These are phyloP conservation scores for Burhinus oedicnemus DNA, from an alignment of 2,113 vertebrate species.

Conservation along the genomic window DNA sequence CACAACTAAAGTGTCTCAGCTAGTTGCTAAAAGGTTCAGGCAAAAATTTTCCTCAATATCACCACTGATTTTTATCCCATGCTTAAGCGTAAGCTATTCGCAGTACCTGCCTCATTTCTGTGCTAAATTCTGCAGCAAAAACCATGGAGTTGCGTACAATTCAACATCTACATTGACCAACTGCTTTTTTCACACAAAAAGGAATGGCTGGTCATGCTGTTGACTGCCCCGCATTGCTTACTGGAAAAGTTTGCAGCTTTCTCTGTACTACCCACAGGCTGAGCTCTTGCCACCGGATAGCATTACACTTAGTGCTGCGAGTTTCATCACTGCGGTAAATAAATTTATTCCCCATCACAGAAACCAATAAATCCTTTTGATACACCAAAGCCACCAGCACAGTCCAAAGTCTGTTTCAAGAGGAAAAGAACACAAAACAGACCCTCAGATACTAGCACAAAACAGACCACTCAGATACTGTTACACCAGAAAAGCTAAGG, in stretches of 20 bases:
- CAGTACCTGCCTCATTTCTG: neutral
- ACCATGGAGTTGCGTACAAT: accelerated
- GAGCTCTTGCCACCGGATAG: neutral
- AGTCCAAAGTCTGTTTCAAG: neutral
- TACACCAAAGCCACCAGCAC: neutral
- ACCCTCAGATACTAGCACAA: neutral
- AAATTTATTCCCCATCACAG: neutral
- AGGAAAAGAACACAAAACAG: neutral
- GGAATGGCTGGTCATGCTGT: accelerated
- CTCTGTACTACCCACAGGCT: no score
- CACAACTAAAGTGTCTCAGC: neutral
- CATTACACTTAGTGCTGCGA: neutral
- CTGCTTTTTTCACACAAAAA: neutral
- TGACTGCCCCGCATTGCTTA: no score
- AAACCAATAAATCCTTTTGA: neutral
- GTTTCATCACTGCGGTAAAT: neutral
- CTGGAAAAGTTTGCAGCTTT: no score
- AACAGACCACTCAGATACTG: neutral
- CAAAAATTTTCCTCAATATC: accelerated
- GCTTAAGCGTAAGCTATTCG: neutral
- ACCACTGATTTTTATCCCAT: neutral
- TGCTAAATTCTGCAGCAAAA: neutral
- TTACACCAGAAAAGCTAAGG: neutral
- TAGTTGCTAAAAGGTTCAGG: neutral
- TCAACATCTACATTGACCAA: neutral